A percentile compares a stretch with the other conserved stretches of the same genome.
These are phyloP conservation scores for Julus scandinavius DNA, from an alignment of 2,888 invertebrate genomes.

Conservation along the genomic window DNA sequence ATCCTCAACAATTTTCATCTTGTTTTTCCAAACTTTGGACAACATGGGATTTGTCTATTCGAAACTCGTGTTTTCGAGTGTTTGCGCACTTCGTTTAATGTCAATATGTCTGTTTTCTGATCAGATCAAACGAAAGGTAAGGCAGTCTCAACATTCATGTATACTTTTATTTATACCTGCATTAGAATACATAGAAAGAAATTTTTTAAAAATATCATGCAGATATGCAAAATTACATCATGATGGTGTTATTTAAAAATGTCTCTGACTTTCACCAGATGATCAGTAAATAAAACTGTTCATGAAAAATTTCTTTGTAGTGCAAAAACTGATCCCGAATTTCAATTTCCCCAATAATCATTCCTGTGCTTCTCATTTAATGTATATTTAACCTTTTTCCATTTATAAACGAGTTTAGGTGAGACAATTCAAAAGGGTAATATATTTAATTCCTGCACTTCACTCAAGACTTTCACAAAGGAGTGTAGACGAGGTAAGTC, in stretches of 20 bases:
- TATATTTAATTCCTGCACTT: conserved; percentile 13
- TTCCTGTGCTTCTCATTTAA: background rate
- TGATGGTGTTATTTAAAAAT: no score
- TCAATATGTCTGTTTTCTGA: background rate
- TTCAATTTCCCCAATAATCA: no score
- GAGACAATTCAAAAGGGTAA: background rate
- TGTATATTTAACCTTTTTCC: background rate
- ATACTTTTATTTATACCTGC: no score
- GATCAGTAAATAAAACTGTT: background rate
- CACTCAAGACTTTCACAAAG: conserved; percentile 5
- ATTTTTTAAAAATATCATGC: no score
- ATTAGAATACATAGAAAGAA: no score
- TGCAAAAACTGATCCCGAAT: background rate
- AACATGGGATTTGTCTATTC: conserved; percentile 42
- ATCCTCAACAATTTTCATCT: background rate
- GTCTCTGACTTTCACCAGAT: no score
- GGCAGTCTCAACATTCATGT: background rate
- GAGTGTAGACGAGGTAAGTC: background rate
- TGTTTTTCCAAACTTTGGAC: conserved; percentile 21
- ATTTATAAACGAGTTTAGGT: background rate
- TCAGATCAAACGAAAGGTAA: conserved; percentile 30
- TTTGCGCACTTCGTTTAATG: background rate
- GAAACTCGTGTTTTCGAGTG: conserved; percentile 22
- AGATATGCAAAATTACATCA: no score
- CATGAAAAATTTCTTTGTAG: background rate